Conservation (phyloP, 2,113 vertebrate species). For the Thamnophis sirtalis region DNA sequence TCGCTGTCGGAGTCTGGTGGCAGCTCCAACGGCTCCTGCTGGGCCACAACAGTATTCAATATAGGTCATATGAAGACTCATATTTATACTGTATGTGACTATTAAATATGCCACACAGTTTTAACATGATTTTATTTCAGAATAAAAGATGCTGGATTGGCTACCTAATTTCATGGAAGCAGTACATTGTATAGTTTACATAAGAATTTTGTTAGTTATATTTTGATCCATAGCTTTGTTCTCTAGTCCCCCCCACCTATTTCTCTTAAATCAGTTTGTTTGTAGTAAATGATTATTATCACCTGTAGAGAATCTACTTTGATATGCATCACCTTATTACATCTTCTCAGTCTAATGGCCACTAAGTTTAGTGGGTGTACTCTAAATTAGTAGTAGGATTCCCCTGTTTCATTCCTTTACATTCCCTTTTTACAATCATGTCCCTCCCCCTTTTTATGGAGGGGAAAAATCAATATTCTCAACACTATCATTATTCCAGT, state of each 20-base stretch:
- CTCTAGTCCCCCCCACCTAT: no score
- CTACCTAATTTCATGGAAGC: neutral
- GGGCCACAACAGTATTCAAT: no score
- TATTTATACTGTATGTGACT: neutral
- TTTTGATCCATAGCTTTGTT: neutral
- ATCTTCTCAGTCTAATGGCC: neutral
- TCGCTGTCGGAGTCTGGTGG: no score
- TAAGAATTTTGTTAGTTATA: neutral
- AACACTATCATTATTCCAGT: neutral
- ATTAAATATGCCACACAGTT: neutral
- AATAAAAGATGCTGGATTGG: neutral
- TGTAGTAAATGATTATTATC: neutral
- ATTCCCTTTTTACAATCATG: neutral
- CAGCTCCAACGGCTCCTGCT: no score
- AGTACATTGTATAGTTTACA: neutral
- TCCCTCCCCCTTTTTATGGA: neutral
- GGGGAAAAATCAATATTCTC: neutral
- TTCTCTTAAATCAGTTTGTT: neutral
- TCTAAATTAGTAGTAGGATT: neutral
- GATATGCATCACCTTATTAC: neutral
- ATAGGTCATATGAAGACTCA: neutral
- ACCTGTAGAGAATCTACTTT: neutral
- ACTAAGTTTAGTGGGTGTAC: neutral
- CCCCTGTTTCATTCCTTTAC: neutral
- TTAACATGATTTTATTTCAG: neutral